phyloP scores from a whole-genome alignment of 2,888 invertebrate genomes.

The Leucozona laternaria region DNA sequence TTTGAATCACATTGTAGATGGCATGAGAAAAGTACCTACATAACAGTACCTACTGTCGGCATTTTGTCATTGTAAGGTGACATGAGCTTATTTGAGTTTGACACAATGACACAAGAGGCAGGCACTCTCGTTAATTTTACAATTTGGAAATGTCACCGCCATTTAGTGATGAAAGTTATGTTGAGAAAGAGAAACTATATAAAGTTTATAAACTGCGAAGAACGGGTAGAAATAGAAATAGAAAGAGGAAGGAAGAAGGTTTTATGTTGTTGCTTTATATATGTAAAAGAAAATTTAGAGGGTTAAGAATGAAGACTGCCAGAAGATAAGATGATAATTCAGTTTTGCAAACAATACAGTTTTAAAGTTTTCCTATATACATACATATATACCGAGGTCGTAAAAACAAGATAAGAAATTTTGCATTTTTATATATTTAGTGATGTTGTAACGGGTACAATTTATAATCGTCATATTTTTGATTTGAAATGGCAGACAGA shows the following conservation, averaged over 20 bases:
- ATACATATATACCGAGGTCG: too few relatives aligned
- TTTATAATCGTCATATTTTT: background rate
- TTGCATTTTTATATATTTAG: background rate
- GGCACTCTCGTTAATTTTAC: conserved; percentile 71
- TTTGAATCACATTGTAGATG: background rate
- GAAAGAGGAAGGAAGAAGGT: background rate
- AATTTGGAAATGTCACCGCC: conserved; percentile 74
- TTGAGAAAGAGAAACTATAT: conserved; percentile 29
- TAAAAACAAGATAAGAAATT: background rate
- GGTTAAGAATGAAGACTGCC: background rate
- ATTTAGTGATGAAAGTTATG: conserved; percentile 65
- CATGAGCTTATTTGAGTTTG: conserved; percentile 69
- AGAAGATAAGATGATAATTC: conserved; percentile 12
- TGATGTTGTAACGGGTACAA: background rate
- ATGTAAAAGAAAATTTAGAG: too few relatives aligned
- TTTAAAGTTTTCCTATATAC: background rate
- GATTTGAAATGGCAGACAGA: background rate
- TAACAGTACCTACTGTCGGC: background rate
- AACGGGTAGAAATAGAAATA: background rate
- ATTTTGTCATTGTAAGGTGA: conserved; percentile 72
- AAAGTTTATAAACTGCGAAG: conserved; percentile 11
- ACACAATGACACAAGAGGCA: conserved; percentile 68
- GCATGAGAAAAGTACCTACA: background rate
- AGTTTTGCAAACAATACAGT: conserved; percentile 10
- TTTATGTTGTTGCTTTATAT: background rate